Evolutionary conservation across 2,888 invertebrate genomes (phyloP), one percentile per base, ranked within the genome.

Genomic region (Rotaria sp.): DNA sequence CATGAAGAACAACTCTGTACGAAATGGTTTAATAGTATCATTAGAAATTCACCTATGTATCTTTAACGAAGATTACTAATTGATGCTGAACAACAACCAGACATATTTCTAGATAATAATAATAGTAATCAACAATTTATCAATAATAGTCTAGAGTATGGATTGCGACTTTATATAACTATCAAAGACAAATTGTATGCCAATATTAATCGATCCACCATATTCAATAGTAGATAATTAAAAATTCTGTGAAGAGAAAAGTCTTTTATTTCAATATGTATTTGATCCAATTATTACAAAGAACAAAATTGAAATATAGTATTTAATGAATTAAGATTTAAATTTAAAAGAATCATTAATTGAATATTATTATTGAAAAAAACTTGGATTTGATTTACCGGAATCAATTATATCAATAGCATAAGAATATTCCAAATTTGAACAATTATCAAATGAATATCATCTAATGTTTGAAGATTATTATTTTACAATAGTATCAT

Each of bases 241-340:
- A 8, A 41, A 26, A 26, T 26, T 15, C 8, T 10, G n/a, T 13
- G 45, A 38, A 80, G 75, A 80, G 45, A 80, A 41, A 45, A 45
- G 75, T 45, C 11, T 45, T 45, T 26, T 41, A 11, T 45, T 41
- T 80, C 75, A 80, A 45, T 80, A 80, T 80, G 75, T 80, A 24
- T 41, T 41, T 4, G 75, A 80, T 80, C 41, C 75, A n/a, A 26
- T 45, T 8, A n/a, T 26, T 41, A 80, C 41, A 26, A 45, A 45
- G 45, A 38, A 80, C 24, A 80, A 80, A 80, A 45, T 80, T 80
- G 75, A 80, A 80, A 41, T 80, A 21, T 45, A 80, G 45, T 80
- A 80, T 45, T 80, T 80, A 26, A 45, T 80, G 11, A 45, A 45
- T 45, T 80, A 80, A 26, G 11, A 80, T 80, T 4, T 45, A 41